These are phyloP conservation scores for Periplaneta americana DNA, from an alignment of 1,140 invertebrate genomes.

Conservation along the genomic window DNA sequence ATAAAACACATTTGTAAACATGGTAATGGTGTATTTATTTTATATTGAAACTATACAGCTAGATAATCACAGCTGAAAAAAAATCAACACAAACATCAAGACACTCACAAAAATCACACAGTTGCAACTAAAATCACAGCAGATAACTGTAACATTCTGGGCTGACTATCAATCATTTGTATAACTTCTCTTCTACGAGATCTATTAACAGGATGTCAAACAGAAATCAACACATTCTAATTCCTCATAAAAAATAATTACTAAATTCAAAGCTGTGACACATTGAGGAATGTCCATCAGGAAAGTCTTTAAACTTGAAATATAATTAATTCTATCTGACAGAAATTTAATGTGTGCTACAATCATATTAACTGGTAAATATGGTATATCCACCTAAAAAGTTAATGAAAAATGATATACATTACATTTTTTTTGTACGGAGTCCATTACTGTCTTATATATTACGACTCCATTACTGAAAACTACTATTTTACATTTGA, in stretches of 20 bases:
- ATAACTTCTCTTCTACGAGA: not conserved
- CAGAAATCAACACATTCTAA: slow-evolving; percentile 9
- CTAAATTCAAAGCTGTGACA: slow-evolving; percentile 5
- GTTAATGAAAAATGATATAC: not conserved
- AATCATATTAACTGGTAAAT: slow-evolving; percentile 5
- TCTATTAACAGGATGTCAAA: slow-evolving; percentile 2
- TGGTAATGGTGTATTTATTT: slow-evolving; percentile 23
- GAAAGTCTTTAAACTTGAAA: not conserved
- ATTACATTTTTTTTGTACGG: slow-evolving; percentile 1
- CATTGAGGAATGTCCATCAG: not conserved
- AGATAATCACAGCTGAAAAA: slow-evolving; percentile 23
- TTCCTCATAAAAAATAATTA: slow-evolving; percentile 6
- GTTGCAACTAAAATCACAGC: slow-evolving; percentile 19
- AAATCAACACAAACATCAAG: slow-evolving; percentile 21
- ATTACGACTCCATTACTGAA: slow-evolving; percentile 1
- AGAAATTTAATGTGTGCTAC: not conserved
- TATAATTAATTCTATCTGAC: slow-evolving; percentile 3
- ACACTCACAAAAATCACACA: slow-evolving; percentile 22
- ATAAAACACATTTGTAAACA: slow-evolving; percentile 3
- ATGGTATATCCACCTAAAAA: not conserved
- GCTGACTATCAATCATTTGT: slow-evolving; percentile 10
- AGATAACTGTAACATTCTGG: slow-evolving; percentile 11
- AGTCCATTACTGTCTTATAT: not conserved
- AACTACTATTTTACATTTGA: slow-evolving; percentile 10
- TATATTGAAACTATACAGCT: slow-evolving; percentile 22